These are phyloP conservation scores for Dunckerocampus dactyliophorus DNA, from an alignment of 2,113 vertebrate species.

Conservation along the genomic window DNA sequence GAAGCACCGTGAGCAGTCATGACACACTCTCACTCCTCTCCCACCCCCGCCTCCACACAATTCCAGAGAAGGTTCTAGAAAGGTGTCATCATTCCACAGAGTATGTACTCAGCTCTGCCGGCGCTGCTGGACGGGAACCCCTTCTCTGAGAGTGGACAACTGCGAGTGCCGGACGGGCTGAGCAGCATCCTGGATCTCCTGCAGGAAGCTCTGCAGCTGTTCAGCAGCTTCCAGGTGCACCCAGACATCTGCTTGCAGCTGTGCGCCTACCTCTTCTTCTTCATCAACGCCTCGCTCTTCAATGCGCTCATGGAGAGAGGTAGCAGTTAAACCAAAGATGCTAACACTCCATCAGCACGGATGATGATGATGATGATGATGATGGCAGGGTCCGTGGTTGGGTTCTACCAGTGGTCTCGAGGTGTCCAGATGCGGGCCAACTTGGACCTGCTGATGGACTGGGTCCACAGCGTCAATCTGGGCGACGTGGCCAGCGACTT, in stretches of 20 bases:
- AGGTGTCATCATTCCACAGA: slow-evolving; percentile 40
- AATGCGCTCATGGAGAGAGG: slow-evolving; percentile 79
- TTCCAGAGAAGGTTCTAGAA: background rate
- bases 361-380: background rate
- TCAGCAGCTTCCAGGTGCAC: slow-evolving; percentile 72
- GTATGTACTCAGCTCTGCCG: slow-evolving; percentile 68
- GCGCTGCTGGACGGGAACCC: slow-evolving; percentile 76
- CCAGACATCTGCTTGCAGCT: slow-evolving; percentile 71
- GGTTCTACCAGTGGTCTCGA: slow-evolving; percentile 76
- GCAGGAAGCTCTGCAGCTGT: slow-evolving; percentile 68
- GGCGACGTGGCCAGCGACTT: slow-evolving; percentile 65
- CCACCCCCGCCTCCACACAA: background rate
- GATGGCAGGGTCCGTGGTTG: slow-evolving; percentile 62
- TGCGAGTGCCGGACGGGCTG: slow-evolving; percentile 63
- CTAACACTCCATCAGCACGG: background rate
- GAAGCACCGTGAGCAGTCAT: background rate
- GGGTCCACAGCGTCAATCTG: slow-evolving; percentile 69
- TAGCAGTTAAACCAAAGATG: slow-evolving; percentile 21
- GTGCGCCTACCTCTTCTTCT: slow-evolving; percentile 77
- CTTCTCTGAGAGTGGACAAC: slow-evolving; percentile 67
- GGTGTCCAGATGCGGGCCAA: slow-evolving; percentile 77
- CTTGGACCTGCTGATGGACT: slow-evolving; percentile 77
- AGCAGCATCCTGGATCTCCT: slow-evolving; percentile 65
- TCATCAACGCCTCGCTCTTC: slow-evolving; percentile 79
- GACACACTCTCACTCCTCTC: background rate